Conservation (phyloP, 1,140 invertebrate species). For the Cotesia glomerata region DNA sequence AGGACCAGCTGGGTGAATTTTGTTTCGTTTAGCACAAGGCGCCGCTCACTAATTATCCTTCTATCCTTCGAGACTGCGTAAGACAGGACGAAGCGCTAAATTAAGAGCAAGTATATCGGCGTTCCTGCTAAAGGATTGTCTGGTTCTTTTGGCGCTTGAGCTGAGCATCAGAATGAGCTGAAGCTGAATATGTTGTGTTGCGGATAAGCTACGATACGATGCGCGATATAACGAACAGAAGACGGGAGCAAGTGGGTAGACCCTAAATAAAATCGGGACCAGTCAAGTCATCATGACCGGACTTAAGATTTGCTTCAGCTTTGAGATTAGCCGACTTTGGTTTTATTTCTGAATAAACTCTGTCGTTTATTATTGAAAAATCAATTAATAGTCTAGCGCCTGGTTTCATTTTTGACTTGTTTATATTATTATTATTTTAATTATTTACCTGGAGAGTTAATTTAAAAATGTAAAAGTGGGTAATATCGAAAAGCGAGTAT, state of each 20-base stretch:
- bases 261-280: slow-evolving; percentile 47
- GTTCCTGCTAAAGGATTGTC: neutral
- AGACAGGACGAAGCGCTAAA: slow-evolving; percentile 28
- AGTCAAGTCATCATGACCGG: slow-evolving; percentile 58
- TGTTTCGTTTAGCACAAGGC: slow-evolving; percentile 40
- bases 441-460: neutral
- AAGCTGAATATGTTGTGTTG: no score
- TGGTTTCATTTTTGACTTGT: slow-evolving; percentile 41
- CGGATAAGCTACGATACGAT: no score
- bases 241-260: slow-evolving; percentile 29
- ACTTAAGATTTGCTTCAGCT: slow-evolving; percentile 36
- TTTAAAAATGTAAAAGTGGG: neutral
- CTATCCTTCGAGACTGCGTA: slow-evolving; percentile 45
- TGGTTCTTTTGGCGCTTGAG: no score
- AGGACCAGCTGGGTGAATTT: slow-evolving; percentile 38
- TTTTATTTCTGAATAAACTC: slow-evolving; percentile 53
- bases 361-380: slow-evolving; percentile 61
- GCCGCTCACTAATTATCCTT: slow-evolving; percentile 58
- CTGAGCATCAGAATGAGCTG: no score
- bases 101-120: slow-evolving; percentile 11
- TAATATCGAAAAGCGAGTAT: no score
- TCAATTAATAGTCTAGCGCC: slow-evolving; percentile 52
- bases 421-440: neutral
- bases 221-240: neutral
- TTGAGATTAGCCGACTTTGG: slow-evolving; percentile 55